Evolutionary conservation across 2,888 invertebrate genomes (phyloP).

Genomic region (Gastracanthus pulcherrimus): DNA sequence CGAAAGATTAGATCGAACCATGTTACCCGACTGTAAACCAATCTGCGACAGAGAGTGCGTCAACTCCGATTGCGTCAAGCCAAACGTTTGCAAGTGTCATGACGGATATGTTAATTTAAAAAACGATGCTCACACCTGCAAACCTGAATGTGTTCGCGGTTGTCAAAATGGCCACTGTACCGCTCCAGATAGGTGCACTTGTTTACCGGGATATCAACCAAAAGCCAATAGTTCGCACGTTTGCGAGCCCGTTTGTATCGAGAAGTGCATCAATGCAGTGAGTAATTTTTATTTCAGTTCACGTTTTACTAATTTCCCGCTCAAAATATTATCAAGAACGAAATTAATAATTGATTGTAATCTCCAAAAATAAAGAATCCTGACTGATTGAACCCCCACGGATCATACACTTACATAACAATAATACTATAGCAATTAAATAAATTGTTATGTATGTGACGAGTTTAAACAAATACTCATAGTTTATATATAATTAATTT

Average conservation of each 20-base stretch:
- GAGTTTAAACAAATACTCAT: too few species aligned
- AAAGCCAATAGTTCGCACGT: constrained; percentile 40
- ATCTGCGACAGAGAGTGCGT: constrained; percentile 70
- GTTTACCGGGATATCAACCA: constrained; percentile 66
- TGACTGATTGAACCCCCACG: too few species aligned
- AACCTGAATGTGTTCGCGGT: constrained; percentile 61
- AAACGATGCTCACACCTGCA: constrained; percentile 61
- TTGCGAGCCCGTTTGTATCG: constrained; percentile 43
- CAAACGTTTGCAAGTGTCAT: constrained; percentile 65
- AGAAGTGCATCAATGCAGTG: constrained; percentile 39
- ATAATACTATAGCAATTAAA: too few species aligned
- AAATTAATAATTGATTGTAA: too few species aligned
- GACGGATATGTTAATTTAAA: constrained; percentile 62
- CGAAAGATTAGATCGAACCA: constrained; percentile 22
- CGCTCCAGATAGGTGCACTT: constrained; percentile 72
- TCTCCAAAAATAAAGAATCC: too few species aligned
- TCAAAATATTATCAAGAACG: too few species aligned
- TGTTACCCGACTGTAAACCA: constrained; percentile 71
- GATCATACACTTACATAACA: too few species aligned
- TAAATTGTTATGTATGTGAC: too few species aligned
- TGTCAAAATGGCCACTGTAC: constrained; percentile 74
- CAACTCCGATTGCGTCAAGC: constrained; percentile 65
- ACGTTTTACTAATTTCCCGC: too few species aligned
- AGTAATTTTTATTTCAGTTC: not conserved
- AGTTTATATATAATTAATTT: too few species aligned